Conservation (phyloP, 1,140 invertebrate species). For the Neelides sp. region DNA sequence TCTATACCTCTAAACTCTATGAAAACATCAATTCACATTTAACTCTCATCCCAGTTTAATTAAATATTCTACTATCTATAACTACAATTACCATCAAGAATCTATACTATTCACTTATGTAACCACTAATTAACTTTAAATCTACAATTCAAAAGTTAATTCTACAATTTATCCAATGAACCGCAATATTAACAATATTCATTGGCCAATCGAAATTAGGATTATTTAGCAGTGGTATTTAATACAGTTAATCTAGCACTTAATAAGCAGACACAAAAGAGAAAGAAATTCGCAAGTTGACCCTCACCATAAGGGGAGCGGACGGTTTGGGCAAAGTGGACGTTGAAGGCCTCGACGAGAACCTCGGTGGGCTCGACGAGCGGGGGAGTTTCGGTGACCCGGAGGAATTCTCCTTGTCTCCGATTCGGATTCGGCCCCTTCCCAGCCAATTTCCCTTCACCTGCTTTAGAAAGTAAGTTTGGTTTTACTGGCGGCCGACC, state of each 20-base stretch:
- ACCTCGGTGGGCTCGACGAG: slow-evolving; percentile 70
- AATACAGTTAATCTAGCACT: neutral
- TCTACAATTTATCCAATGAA: too few species aligned
- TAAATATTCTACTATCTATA: too few species aligned
- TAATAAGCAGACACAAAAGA: neutral
- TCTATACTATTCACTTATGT: too few species aligned
- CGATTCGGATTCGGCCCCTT: slow-evolving; percentile 21
- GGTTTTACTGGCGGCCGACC: too few species aligned
- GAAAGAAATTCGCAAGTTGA: neutral
- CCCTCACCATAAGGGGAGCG: slow-evolving; percentile 59
- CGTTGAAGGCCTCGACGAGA: slow-evolving; percentile 54
- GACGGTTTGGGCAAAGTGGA: slow-evolving; percentile 62
- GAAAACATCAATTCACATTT: too few species aligned
- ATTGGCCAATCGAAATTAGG: neutral
- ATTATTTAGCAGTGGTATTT: neutral
- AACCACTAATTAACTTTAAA: too few species aligned
- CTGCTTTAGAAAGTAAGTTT: too few species aligned
- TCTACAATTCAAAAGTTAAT: too few species aligned
- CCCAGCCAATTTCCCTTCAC: neutral
- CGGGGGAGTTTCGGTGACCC: slow-evolving; percentile 44
- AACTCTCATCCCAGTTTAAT: too few species aligned
- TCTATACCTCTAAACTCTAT: too few species aligned
- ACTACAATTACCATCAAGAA: too few species aligned
- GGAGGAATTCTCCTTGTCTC: slow-evolving; percentile 37
- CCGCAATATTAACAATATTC: neutral